A percentile compares a stretch with the other conserved stretches of the same genome.
These are phyloP conservation scores for Microtus oregoni DNA, from an alignment of 2,113 vertebrate genomes.

Conservation along the genomic window DNA sequence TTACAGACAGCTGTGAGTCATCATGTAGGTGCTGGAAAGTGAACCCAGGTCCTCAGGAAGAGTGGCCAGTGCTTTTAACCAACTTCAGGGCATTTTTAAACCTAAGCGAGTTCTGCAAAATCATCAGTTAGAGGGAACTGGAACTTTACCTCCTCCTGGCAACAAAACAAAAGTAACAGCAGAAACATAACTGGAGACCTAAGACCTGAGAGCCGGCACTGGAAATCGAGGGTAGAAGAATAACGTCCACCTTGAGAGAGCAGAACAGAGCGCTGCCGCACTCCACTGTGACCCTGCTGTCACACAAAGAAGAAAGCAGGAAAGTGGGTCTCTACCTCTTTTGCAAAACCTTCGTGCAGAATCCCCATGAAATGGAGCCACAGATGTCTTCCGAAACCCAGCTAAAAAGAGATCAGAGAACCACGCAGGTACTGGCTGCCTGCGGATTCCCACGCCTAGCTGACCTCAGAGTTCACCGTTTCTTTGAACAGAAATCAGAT, in stretches of 20 bases:
- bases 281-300: background rate
- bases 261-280: accelerated
- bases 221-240: background rate
- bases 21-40: background rate
- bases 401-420: conserved; percentile 45
- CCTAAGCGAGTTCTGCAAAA: background rate
- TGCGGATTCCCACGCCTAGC: background rate
- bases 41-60: background rate
- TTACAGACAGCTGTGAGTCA: background rate
- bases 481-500: background rate
- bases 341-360: conserved; percentile 10
- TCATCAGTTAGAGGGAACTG: background rate
- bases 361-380: conserved; percentile 25
- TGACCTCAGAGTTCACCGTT: background rate
- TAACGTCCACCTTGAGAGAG: background rate
- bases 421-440: background rate
- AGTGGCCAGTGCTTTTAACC: background rate
- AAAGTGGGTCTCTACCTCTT: background rate
- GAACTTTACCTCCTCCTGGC: background rate
- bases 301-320: background rate
- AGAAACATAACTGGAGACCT: background rate
- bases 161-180: conserved; percentile 2
- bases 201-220: background rate
- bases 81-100: background rate
- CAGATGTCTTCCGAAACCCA: background rate